phyloP scores from a whole-genome alignment of 1,140 invertebrate genomes.

The Laupala kohalensis region DNA sequence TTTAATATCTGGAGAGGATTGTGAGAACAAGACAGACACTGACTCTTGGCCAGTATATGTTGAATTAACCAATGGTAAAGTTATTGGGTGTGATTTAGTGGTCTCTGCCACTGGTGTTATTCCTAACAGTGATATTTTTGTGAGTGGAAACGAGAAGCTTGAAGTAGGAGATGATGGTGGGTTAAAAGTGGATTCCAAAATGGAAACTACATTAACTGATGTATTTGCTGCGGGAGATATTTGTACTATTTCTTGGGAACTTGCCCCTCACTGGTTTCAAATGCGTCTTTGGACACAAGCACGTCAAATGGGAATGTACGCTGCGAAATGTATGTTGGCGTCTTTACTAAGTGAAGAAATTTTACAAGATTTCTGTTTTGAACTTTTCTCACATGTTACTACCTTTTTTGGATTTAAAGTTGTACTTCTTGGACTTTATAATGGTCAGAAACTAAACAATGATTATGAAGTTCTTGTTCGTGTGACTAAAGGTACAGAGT shows the following conservation, averaged over 20 bases:
- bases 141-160: slow-evolving; percentile 34
- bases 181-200: slow-evolving; percentile 69
- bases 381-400: slow-evolving; percentile 93
- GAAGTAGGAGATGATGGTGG: slow-evolving; percentile 54
- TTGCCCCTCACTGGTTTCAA: slow-evolving; percentile 82
- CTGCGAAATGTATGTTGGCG: slow-evolving; percentile 77
- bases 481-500: slow-evolving; percentile 71
- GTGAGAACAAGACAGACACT: slow-evolving; percentile 17
- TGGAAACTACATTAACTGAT: slow-evolving; percentile 64
- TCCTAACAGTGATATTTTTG: slow-evolving; percentile 47
- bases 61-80: slow-evolving; percentile 58
- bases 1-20: slow-evolving; percentile 26
- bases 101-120: slow-evolving; percentile 90
- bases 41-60: slow-evolving; percentile 56
- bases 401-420: slow-evolving; percentile 92
- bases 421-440: slow-evolving; percentile 83
- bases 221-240: slow-evolving; percentile 94
- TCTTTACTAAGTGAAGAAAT: slow-evolving; percentile 44
- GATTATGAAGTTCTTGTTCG: slow-evolving; percentile 81
- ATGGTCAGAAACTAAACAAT: slow-evolving; percentile 74
- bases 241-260: slow-evolving; percentile 65
- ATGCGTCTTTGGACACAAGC: slow-evolving; percentile 97
- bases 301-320: slow-evolving; percentile 90
- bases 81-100: slow-evolving; percentile 77
- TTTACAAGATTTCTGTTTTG: slow-evolving; percentile 87